Evolutionary conservation across 2,797 vertebrate species (phyloP).

Genomic region (Acanthis flammea): DNA sequence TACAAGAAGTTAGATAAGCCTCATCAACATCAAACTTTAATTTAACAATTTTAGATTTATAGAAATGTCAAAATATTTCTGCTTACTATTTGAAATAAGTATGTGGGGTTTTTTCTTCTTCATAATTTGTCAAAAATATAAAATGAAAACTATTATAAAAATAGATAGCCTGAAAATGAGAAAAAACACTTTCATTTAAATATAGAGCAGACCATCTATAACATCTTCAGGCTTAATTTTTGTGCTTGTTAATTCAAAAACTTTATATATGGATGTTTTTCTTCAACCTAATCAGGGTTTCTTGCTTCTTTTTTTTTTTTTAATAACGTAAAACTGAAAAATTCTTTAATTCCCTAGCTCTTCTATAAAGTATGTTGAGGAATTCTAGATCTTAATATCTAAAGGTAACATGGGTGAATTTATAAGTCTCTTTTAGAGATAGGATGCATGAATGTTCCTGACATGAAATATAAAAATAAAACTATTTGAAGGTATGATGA

Average conservation of each 20-base stretch:
- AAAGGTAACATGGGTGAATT: not conserved
- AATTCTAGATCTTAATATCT: not conserved
- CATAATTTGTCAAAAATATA: not conserved
- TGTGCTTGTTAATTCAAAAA: not conserved
- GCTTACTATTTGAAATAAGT: not conserved
- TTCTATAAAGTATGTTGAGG: not conserved
- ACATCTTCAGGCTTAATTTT: not conserved
- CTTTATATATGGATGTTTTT: not conserved
- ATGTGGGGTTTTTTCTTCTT: not conserved
- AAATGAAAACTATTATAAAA: not conserved
- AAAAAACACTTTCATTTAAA: not conserved
- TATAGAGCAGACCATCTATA: not conserved
- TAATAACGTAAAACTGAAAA: not conserved
- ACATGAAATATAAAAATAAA: not conserved
- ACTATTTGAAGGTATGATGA: accelerated
- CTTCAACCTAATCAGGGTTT: too few species aligned
- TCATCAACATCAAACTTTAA: not conserved
- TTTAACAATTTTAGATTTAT: not conserved
- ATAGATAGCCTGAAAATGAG: not conserved
- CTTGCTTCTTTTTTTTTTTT: not conserved
- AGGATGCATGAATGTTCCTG: not conserved
- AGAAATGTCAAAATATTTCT: not conserved
- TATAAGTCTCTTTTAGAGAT: not conserved
- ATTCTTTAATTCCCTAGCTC: accelerated
- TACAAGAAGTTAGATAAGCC: not conserved